Evolutionary conservation across 2,113 vertebrate genomes (phyloP).

Genomic region (Opisthocomus hoazin): DNA sequence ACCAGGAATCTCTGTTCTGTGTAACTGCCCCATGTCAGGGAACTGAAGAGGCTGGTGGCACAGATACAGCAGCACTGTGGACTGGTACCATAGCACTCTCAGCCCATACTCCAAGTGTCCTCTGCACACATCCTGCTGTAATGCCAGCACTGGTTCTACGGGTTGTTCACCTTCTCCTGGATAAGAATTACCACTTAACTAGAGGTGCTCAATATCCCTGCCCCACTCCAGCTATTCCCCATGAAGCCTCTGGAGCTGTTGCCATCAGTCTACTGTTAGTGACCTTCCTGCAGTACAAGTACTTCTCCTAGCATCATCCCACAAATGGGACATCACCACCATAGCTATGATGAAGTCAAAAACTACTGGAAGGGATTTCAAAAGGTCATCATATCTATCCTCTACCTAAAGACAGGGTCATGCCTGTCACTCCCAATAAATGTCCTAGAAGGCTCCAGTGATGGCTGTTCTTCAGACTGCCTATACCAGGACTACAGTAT

Average conservation of each 20-base stretch:
- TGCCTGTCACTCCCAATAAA: background rate
- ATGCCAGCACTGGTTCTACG: background rate
- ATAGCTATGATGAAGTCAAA: background rate
- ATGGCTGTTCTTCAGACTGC: background rate
- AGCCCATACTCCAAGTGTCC: background rate
- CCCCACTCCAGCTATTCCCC: background rate
- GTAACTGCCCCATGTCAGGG: fast-evolving
- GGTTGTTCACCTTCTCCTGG: background rate
- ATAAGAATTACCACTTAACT: background rate
- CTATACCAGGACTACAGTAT: background rate
- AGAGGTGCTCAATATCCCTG: background rate
- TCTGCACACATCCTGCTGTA: background rate
- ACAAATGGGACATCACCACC: background rate
- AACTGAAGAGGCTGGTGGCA: background rate
- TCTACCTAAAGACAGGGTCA: background rate
- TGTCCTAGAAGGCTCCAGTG: background rate
- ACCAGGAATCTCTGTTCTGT: background rate
- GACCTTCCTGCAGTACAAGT: background rate
- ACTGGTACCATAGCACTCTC: background rate
- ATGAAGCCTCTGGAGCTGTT: background rate
- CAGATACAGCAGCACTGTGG: background rate
- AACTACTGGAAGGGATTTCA: background rate
- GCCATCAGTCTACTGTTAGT: background rate
- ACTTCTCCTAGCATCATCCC: background rate
- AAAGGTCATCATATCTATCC: background rate